Evolutionary conservation across 1,140 invertebrate genomes (phyloP).

Genomic region (Lamellibrachia luymesi): DNA sequence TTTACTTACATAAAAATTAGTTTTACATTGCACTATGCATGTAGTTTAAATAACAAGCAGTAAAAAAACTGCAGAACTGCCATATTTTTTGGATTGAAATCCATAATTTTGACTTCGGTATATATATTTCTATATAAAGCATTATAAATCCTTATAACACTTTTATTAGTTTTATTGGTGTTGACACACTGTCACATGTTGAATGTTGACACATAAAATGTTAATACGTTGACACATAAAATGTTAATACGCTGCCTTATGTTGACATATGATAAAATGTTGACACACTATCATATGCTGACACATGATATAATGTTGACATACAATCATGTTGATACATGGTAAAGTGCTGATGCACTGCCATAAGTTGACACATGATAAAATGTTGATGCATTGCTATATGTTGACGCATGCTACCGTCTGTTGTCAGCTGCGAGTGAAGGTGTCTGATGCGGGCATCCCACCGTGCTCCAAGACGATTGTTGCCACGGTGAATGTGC

Average conservation of each 20-base stretch:
- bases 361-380: background rate
- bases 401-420: background rate
- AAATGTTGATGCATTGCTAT: background rate
- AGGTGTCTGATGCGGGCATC: constrained; percentile 38
- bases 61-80: no score
- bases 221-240: background rate
- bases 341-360: background rate
- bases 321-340: background rate
- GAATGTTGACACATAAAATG: background rate
- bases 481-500: constrained; percentile 22
- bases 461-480: constrained; percentile 24
- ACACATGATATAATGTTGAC: background rate
- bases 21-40: no score
- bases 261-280: no score
- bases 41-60: no score
- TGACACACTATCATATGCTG: no score
- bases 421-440: constrained; percentile 36
- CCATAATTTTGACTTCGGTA: no score
- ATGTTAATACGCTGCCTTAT: no score
- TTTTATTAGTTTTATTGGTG: background rate
- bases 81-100: no score
- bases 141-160: no score
- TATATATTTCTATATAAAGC: no score
- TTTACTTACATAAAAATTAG: no score
- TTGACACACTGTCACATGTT: background rate